phyloP scores from a whole-genome alignment of 2,888 invertebrate genomes.

The Zelleria hepariella region DNA sequence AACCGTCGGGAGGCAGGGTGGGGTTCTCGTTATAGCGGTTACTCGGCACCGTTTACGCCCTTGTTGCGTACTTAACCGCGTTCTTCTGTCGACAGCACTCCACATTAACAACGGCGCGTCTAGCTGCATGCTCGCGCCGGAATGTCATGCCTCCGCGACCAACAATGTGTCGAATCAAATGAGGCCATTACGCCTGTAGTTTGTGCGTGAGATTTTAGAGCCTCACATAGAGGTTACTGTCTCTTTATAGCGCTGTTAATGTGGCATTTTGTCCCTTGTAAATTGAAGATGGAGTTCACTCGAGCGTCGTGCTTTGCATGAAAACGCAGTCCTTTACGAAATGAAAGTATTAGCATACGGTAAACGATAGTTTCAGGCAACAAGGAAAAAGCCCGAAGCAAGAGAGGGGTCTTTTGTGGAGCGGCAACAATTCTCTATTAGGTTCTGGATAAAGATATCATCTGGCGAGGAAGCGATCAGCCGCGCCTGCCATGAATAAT shows the following conservation, averaged over 20 bases:
- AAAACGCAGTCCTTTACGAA: neutral
- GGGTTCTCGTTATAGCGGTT: neutral
- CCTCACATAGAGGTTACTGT: neutral
- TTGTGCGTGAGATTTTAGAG: neutral
- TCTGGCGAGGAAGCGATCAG: slow-evolving; percentile 13
- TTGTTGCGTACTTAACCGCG: slow-evolving; percentile 4
- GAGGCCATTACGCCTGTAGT: neutral
- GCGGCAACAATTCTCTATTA: slow-evolving; percentile 13
- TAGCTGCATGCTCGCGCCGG: neutral
- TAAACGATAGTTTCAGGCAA: neutral
- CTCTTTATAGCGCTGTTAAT: neutral
- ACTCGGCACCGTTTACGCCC: slow-evolving; percentile 3
- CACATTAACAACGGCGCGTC: slow-evolving; percentile 5
- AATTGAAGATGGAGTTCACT: neutral
- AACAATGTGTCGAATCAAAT: neutral
- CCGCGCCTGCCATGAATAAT: slow-evolving; percentile 26
- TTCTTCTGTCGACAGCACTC: slow-evolving; percentile 5
- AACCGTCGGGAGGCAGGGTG: neutral
- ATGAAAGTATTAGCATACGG: neutral
- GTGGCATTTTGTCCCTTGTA: neutral
- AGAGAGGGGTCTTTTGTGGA: slow-evolving; percentile 7
- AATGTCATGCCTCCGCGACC: neutral
- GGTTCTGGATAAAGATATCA: slow-evolving; percentile 13
- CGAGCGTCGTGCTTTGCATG: neutral
- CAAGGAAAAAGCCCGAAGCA: neutral